Evolutionary conservation across 2,797 vertebrate genomes (phyloP), one percentile per base, ranked within the genome.

Genomic region (Neosilurus hyrtlii): DNA sequence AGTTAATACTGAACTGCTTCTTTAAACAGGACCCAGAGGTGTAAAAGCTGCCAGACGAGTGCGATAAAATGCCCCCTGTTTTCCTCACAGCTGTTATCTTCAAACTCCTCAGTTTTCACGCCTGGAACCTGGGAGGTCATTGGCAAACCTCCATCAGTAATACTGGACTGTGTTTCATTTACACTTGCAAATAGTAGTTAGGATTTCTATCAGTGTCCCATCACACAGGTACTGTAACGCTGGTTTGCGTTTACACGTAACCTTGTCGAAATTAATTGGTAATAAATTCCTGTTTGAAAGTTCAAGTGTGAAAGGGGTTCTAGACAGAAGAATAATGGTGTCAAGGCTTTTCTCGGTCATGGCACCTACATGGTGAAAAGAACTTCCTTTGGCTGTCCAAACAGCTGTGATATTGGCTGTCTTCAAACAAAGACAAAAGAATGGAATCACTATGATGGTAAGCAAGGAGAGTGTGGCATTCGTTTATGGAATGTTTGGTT

Each of bases 41-140:
- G 12, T 85, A 83, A 87, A 88, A 81, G 90, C 72, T 78, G 80
- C 77, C 52, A 63, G 49, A 4, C 26, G 30, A 65, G 20, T 72
- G 75, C 37, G 30, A 82, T 86, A 91, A 89, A 87, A 37, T 61
- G 56, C 63, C 80, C 63, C 37, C 9, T 51, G 26, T 74, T 79
- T 71, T 84, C 68, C 79, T 84, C 74, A 56, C 90, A 91, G 91
- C 91, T 89, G 87, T 87, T 86, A 83, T 56, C 79, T 89, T 88
- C 83, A 86, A 43, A 82, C 26, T 74, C 51, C 54, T 80, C n/a
- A 49, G 14, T 26, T 78, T 63, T 78, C 59, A 78, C 75, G 3
- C 61, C n/a, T n/a, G 26, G 63, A 26, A 18, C 15, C n/a, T 5
- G 15, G 43, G 9, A 63, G 43, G n/a, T 78, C 74, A 43, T 16